These are phyloP conservation scores for Melanerpes aurifrons DNA, from an alignment of 2,113 vertebrate genomes.

Conservation along the genomic window DNA sequence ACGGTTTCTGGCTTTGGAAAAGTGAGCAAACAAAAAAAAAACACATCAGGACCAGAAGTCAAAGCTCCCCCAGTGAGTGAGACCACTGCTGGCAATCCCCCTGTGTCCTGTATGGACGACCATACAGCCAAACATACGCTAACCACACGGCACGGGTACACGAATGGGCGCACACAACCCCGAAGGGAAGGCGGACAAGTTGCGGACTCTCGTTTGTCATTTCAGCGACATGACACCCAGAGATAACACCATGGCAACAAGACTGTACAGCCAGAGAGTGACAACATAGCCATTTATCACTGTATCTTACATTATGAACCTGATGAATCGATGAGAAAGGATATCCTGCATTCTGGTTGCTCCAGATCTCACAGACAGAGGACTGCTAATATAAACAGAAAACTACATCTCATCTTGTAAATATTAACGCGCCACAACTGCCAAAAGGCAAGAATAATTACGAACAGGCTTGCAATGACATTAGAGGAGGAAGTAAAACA, in stretches of 20 bases:
- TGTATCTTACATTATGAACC: constrained; percentile 85
- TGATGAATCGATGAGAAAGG: constrained; percentile 85
- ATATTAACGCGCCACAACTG: constrained; percentile 73
- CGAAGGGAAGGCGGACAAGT: constrained; percentile 27
- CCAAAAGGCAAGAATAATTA: constrained; percentile 68
- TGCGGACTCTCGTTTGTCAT: constrained; percentile 1
- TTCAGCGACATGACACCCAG: constrained; percentile 56
- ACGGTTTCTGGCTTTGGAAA: constrained; percentile 58
- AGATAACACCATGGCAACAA: constrained; percentile 72
- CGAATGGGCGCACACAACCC: constrained; percentile 61
- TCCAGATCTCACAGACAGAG: constrained; percentile 86
- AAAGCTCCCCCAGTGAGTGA: constrained; percentile 42
- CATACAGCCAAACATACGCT: constrained; percentile 49
- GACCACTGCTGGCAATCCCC: constrained; percentile 31
- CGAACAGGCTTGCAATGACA: constrained; percentile 51
- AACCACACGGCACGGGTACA: constrained; percentile 68
- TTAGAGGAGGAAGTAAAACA: constrained; percentile 49
- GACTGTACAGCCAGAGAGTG: constrained; percentile 69
- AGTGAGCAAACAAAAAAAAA: constrained; percentile 37
- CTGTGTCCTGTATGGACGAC: neutral
- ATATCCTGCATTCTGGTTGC: constrained; percentile 86
- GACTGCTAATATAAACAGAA: constrained; percentile 87
- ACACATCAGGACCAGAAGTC: constrained; percentile 40
- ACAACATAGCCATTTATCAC: constrained; percentile 71
- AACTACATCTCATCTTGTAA: constrained; percentile 83